Evolutionary conservation across 2,113 vertebrate genomes (phyloP), one percentile per base, ranked within the genome.

Genomic region (Cygnus atratus): DNA sequence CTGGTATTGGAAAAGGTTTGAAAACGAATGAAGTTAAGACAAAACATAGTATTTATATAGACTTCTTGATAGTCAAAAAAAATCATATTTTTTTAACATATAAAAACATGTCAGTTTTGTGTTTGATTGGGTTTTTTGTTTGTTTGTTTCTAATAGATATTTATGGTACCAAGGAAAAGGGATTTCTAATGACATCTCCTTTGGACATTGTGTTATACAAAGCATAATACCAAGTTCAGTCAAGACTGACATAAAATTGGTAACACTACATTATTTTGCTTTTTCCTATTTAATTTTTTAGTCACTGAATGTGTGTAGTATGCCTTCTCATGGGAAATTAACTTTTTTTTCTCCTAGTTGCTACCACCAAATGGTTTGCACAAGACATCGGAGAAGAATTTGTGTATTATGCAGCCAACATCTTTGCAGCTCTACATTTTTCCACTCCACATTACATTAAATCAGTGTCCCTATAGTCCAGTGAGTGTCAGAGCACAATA

Each of bases 251-350:
- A 48, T 59, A 87, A 86, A 93, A 84, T 7, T 65, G 25, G 68
- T 28, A 72, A 41, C 70, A 68, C 35, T 25, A 22, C 1, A 2
- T 63, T 92, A 67, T 61, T 94, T 65, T 80, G 13, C 87, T 55
- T 85, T 25, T 79, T 77, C 19, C 72, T 86, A 25, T 79, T 89
- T 68, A 90, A 92, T 37, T 74, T 70, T 95, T 94, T 70, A 79
- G 73, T 67, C 57, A 66, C 62, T 71, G 61, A 43, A 62, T 68
- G 62, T 13, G 52, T 79, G 80, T 12, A 87, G 55, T 44, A 67
- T 84, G 37, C 37, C 41, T 83, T 73, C 92, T 90, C 87, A 83
- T 90, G 72, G 84, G 92, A 96, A 92, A 95, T 74, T 78, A 92
- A 70, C 54, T 87, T 50, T 94, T 95, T 90, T 90, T 50, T 50